Conservation (phyloP, 2,888 invertebrate species). For the Epinotia brunnichana region DNA sequence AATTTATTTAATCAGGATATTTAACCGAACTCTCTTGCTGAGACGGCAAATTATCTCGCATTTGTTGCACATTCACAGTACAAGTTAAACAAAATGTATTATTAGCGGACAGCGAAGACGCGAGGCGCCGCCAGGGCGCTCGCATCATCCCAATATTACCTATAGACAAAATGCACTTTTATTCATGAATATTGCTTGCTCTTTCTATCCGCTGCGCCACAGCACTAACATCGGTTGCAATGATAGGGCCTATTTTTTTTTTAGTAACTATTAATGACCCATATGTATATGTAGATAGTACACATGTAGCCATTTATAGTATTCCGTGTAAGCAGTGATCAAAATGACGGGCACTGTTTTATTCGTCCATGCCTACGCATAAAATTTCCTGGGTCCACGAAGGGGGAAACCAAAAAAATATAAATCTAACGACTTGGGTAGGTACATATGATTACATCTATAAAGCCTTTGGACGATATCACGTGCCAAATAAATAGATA, state of each 20-base stretch:
- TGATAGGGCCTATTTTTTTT: no score
- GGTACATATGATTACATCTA: neutral
- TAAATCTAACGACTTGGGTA: no score
- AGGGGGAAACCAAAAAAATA: no score
- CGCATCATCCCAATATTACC: conserved; percentile 18
- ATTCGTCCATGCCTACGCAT: neutral
- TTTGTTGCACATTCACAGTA: conserved; percentile 35
- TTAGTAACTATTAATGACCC: no score
- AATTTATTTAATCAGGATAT: neutral
- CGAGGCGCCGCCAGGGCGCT: conserved; percentile 49
- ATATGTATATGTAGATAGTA: no score
- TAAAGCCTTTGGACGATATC: no score
- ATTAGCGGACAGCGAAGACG: conserved; percentile 58
- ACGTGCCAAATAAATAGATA: no score
- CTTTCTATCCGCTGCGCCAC: neutral
- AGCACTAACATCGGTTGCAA: no score
- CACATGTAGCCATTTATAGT: neutral
- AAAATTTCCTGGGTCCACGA: neutral
- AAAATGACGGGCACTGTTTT: neutral
- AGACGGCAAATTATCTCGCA: conserved; percentile 17
- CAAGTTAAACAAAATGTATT: conserved; percentile 59
- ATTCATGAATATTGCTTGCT: conserved; percentile 3
- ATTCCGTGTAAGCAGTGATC: neutral
- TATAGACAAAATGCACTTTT: conserved; percentile 27
- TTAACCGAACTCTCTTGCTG: neutral